Percentiles rank a stretch among this genome's conserved stretches.
phyloP scores from a whole-genome alignment of 2,888 invertebrate genomes.

The Leptopilina myrica region DNA sequence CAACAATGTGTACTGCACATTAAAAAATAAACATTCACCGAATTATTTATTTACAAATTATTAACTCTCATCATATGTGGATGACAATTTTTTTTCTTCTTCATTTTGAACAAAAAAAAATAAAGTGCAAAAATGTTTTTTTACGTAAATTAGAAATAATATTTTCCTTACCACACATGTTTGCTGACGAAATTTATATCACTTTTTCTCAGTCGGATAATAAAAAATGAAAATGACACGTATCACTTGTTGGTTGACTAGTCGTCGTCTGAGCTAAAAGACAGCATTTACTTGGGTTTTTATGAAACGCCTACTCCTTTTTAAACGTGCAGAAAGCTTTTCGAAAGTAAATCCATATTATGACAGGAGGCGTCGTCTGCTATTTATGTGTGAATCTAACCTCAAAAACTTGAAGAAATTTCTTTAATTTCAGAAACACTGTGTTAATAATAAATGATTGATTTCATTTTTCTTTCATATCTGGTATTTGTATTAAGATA shows the following conservation, averaged over 20 bases:
- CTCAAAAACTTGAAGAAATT: too few relatives aligned
- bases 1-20: too few relatives aligned
- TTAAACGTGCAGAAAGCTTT: not conserved
- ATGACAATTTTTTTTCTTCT: not conserved
- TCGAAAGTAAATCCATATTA: constrained; percentile 23
- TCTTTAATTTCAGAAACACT: too few relatives aligned
- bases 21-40: too few relatives aligned
- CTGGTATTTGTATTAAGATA: too few relatives aligned
- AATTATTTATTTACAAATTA: not conserved
- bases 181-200: constrained; percentile 25
- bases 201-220: not conserved
- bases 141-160: not conserved
- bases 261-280: constrained; percentile 56
- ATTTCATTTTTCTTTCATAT: too few relatives aligned
- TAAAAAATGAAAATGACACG: constrained; percentile 23
- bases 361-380: constrained; percentile 31
- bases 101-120: too few relatives aligned
- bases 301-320: constrained; percentile 52
- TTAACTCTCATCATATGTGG: not conserved
- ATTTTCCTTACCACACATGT: constrained; percentile 53
- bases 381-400: not conserved
- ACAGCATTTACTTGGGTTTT: constrained; percentile 54
- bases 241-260: constrained; percentile 53
- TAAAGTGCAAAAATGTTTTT: not conserved
- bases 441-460: too few relatives aligned